Conservation (phyloP, 2,113 vertebrate genomes). For the Macroglossus sobrinus region DNA sequence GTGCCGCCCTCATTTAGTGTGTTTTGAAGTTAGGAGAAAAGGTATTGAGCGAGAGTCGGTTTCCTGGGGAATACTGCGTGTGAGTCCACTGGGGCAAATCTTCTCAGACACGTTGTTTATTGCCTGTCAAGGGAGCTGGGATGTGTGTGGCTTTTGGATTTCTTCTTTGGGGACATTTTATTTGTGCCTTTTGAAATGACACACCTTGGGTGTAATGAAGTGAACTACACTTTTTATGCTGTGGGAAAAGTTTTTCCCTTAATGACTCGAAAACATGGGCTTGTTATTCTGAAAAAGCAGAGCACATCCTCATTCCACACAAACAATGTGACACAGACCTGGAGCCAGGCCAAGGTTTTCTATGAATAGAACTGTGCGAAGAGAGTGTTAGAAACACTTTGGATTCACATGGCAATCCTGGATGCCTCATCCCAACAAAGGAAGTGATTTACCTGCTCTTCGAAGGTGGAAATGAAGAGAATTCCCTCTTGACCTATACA, state of each 20-base stretch:
- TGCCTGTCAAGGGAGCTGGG: neutral
- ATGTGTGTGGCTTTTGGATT: neutral
- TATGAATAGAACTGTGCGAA: conserved; percentile 80
- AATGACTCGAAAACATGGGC: conserved; percentile 73
- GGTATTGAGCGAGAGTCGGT: neutral
- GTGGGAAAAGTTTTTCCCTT: conserved; percentile 66
- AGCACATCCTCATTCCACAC: conserved; percentile 75
- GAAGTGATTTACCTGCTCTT: conserved; percentile 53
- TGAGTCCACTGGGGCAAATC: neutral
- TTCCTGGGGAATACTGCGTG: neutral
- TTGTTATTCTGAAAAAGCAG: conserved; percentile 78
- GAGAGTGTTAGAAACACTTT: conserved; percentile 50
- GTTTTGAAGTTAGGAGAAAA: conserved; percentile 30
- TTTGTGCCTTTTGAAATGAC: conserved; percentile 47
- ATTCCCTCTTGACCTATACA: neutral
- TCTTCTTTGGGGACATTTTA: neutral
- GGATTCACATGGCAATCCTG: conserved; percentile 23
- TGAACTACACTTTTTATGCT: conserved; percentile 9
- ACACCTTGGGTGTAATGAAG: conserved; percentile 30
- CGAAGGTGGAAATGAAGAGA: neutral
- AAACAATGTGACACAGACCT: conserved; percentile 81
- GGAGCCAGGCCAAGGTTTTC: conserved; percentile 76
- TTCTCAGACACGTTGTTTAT: neutral
- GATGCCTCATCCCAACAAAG: neutral
- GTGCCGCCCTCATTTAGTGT: neutral